phyloP scores from a whole-genome alignment of 2,797 vertebrate genomes.

The Hozukius guyotensis region DNA sequence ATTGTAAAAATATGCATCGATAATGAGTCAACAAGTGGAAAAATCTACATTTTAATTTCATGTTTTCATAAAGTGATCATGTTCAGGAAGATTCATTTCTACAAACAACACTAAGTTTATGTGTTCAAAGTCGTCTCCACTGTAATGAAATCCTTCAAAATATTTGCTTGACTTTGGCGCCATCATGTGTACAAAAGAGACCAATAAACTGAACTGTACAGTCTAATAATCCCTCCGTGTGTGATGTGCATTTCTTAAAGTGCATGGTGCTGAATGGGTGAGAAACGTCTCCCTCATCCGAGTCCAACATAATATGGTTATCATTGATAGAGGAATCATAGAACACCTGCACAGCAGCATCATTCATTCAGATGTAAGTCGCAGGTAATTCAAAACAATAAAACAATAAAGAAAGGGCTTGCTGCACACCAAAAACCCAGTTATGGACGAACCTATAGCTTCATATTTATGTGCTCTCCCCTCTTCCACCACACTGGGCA shows the following conservation, averaged over 20 bases:
- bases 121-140: not conserved
- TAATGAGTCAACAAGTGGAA: not conserved
- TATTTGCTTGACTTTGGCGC: conserved; percentile 58
- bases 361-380: not conserved
- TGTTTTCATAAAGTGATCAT: not conserved
- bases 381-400: not conserved
- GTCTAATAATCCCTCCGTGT: not conserved
- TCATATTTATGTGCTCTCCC: not conserved
- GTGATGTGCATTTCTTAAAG: not conserved
- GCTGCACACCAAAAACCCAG: not conserved
- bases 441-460: not conserved
- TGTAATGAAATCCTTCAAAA: not conserved
- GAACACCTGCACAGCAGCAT: not conserved
- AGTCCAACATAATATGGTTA: not conserved
- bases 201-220: not conserved
- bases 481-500: not conserved
- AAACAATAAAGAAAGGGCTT: not conserved
- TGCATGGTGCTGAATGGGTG: not conserved
- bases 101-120: not conserved
- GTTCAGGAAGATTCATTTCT: not conserved
- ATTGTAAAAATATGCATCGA: not conserved
- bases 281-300: not conserved
- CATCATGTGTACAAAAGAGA: conserved; percentile 68
- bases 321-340: not conserved
- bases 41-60: not conserved